Percentiles rank a stretch among this genome's conserved stretches.
Evolutionary conservation across 2,113 vertebrate genomes (phyloP).

Genomic region (Eulacestoma nigropectus): DNA sequence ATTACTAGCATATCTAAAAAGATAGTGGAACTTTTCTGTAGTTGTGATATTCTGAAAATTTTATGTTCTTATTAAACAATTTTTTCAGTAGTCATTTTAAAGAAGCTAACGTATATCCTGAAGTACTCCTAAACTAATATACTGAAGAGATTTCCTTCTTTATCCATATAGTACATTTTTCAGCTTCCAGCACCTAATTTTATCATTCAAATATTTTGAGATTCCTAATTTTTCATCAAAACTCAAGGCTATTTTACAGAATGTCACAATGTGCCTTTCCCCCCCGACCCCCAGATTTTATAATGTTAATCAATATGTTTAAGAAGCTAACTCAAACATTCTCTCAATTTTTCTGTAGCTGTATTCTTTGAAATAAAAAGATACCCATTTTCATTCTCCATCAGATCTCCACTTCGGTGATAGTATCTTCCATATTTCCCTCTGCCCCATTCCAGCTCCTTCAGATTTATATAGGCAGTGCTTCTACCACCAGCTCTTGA

Average conservation of each 20-base stretch:
- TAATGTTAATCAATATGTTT: neutral
- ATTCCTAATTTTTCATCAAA: neutral
- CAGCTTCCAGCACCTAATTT: neutral
- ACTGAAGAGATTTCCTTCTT: neutral
- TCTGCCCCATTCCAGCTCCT: neutral
- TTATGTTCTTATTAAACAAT: neutral
- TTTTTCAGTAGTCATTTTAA: neutral
- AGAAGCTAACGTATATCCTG: accelerated
- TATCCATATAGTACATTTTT: neutral
- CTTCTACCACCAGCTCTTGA: neutral
- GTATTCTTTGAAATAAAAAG: neutral
- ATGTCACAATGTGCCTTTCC: neutral
- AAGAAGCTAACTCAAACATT: neutral
- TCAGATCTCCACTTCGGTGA: neutral
- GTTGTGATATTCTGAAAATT: neutral
- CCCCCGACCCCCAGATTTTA: accelerated
- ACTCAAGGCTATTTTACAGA: neutral
- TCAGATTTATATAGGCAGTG: neutral
- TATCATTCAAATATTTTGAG: neutral
- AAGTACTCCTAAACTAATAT: neutral
- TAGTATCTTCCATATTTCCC: neutral
- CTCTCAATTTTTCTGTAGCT: neutral
- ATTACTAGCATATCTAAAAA: neutral
- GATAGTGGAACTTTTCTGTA: neutral
- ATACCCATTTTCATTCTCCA: neutral